phyloP scores from a whole-genome alignment of 2,113 vertebrate species.

The Lepus europaeus region DNA sequence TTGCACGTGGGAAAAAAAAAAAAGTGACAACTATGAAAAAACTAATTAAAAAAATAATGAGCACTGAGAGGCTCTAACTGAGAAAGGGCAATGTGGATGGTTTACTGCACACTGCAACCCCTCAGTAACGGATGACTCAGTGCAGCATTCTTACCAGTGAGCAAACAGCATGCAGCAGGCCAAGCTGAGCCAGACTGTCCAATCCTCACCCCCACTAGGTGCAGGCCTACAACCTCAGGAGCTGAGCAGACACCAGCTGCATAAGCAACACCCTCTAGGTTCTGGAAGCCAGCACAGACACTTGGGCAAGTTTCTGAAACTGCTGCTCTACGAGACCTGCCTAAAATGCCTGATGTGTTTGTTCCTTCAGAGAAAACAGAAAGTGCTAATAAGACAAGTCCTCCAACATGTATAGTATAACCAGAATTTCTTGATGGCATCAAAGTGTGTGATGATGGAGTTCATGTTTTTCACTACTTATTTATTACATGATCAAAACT shows the following conservation, averaged over 20 bases:
- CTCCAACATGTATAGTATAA: constrained; percentile 20
- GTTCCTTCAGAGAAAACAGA: constrained; percentile 22
- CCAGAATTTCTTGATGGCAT: constrained; percentile 50
- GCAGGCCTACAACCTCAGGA: neutral
- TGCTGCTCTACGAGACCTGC: neutral
- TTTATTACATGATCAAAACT: constrained; percentile 8
- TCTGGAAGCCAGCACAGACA: neutral
- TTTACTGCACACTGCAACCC: constrained; percentile 48
- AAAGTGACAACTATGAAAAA: constrained; percentile 40
- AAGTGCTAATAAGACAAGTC: constrained; percentile 37
- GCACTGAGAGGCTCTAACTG: constrained; percentile 34
- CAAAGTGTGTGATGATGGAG: neutral
- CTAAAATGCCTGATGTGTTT: neutral
- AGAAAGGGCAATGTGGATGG: constrained; percentile 59
- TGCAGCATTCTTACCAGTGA: neutral
- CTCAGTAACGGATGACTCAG: constrained; percentile 58
- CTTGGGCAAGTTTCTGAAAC: neutral
- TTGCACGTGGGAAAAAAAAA: constrained; percentile 10
- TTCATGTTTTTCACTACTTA: neutral
- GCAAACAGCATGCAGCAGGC: constrained; percentile 7
- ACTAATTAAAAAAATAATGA: constrained; percentile 65
- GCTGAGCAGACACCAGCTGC: neutral
- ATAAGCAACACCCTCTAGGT: neutral
- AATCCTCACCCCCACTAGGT: neutral
- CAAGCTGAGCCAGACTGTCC: neutral